These are phyloP conservation scores for Pristionchus japonicus DNA, from an alignment of 2,888 invertebrate genomes.

Conservation along the genomic window DNA sequence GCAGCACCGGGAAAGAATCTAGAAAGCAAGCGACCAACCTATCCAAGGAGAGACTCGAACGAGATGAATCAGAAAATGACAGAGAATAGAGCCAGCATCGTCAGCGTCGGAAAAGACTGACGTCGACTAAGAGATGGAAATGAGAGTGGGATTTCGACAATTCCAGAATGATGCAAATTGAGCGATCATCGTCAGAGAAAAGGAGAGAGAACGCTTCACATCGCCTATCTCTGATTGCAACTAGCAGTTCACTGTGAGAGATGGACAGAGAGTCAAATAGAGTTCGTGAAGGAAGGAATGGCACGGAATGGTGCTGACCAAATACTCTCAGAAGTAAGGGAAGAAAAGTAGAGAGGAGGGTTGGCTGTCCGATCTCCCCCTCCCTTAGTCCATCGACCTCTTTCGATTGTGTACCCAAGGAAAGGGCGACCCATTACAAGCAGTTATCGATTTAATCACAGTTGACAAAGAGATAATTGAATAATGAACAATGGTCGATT, in stretches of 20 bases:
- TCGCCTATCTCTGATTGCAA: background rate
- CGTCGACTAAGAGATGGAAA: background rate
- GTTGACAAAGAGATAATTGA: background rate
- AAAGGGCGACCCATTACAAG: slow-evolving; percentile 2
- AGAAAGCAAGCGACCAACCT: background rate
- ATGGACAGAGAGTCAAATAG: slow-evolving; percentile 28
- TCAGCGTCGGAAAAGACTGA: background rate
- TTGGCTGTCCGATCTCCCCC: background rate
- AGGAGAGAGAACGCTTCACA: background rate
- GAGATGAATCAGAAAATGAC: background rate
- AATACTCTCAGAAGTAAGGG: slow-evolving; percentile 49
- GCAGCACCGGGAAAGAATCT: background rate
- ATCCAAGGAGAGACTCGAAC: background rate
- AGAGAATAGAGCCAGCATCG: background rate
- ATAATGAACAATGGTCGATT: background rate
- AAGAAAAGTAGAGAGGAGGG: slow-evolving; percentile 6
- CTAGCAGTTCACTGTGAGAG: background rate
- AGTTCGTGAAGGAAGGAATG: slow-evolving; percentile 47
- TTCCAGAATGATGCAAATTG: background rate
- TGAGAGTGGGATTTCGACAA: background rate
- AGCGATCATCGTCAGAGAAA: background rate
- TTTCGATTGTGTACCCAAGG: background rate
- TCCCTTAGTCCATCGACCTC: slow-evolving; percentile 16
- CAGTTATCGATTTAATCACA: background rate
- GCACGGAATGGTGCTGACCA: slow-evolving; percentile 59